Conservation (phyloP, 2,797 vertebrate genomes). For the Myotis findleyi region DNA sequence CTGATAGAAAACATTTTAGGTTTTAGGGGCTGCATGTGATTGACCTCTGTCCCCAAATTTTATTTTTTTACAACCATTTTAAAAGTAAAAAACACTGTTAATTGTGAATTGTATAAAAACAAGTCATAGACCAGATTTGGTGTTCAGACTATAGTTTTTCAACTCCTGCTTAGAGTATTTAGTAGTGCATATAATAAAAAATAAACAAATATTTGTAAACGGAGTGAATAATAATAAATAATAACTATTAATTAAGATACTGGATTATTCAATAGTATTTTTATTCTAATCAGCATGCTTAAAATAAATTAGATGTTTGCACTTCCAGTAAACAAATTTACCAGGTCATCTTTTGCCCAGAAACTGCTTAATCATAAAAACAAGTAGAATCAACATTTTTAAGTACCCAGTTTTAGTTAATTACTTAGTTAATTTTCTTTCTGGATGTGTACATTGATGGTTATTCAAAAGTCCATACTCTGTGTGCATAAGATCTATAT, state of each 20-base stretch:
- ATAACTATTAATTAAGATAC: neutral
- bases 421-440: slow-evolving; percentile 36
- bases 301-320: slow-evolving; percentile 8
- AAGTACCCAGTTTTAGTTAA: neutral
- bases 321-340: slow-evolving; percentile 34
- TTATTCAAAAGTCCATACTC: neutral
- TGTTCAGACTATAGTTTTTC: neutral
- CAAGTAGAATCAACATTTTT: slow-evolving; percentile 17
- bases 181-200: neutral
- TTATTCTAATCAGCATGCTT: neutral
- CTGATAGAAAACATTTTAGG: neutral
- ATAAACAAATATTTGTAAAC: neutral
- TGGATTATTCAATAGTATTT: neutral
- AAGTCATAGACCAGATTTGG: neutral
- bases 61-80: slow-evolving; percentile 1
- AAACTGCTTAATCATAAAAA: slow-evolving; percentile 50
- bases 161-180: neutral
- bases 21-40: neutral
- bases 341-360: neutral
- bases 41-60: neutral
- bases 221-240: neutral
- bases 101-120: neutral
- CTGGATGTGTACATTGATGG: neutral
- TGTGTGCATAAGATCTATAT: neutral
- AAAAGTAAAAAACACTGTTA: neutral